Evolutionary conservation across 2,797 vertebrate species (phyloP), one percentile per base, ranked within the genome.

Genomic region (Lacerta viridis): DNA sequence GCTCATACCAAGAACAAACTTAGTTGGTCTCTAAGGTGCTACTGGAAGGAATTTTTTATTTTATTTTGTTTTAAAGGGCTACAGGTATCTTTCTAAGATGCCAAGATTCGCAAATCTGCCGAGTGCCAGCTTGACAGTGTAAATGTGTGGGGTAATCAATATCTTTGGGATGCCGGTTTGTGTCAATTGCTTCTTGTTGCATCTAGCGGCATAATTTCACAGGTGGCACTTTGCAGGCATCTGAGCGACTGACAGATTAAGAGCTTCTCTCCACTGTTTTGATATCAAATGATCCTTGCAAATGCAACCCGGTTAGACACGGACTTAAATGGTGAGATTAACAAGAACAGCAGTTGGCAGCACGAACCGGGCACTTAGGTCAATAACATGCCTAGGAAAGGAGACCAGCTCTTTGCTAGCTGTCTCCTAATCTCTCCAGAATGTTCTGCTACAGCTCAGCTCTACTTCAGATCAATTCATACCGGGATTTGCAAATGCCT

Each of bases 241-340:
- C 89, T 72, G 72, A 83, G 90, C 90, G 87, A 92, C 79, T 92
- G 93, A 96, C 90, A 87, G 83, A 95, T 96, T 90, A 92, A 75
- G 78, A 87, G 20, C 23, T 91, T 88, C 89, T 89, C 33, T 10
- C 91, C 88, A 46, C 87, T 89, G 81, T 93, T 95, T 94, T 91
- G 89, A 77, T 92, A 92, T 81, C 87, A 92, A 95, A 95, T 92
- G 89, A 95, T 88, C 91, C 91, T 93, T 94, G 87, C 84, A 88
- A 87, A 91, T 90, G 86, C 87, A 91, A 94, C 89, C 90, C 93
- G 87, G 87, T 92, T 95, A 87, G 88, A 87, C 66, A 87, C 13
- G 87, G 92, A 91, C 83, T 79, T 77, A 90, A 94, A 87, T 88
- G 89, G 84, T 83, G 88, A 84, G 92, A 94, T 94, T 89, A 91